A percentile compares a stretch with the other conserved stretches of the same genome.
Evolutionary conservation across 2,113 vertebrate genomes (phyloP).

Genomic region (Columbina picui): DNA sequence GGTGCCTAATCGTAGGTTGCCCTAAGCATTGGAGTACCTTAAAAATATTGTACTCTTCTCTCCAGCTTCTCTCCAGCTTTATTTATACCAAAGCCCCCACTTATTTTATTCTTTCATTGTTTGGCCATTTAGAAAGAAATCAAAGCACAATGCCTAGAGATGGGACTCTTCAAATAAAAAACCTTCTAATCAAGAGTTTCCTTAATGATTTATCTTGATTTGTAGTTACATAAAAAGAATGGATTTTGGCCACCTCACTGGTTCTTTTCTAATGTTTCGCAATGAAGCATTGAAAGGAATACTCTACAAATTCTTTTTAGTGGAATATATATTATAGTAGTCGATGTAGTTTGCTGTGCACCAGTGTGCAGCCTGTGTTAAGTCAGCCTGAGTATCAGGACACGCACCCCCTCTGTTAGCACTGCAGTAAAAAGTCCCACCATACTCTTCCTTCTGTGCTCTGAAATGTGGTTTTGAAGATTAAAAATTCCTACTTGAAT

Average conservation of each 20-base stretch:
- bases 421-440: background rate
- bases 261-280: background rate
- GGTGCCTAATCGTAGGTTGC: background rate
- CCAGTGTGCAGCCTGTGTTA: background rate
- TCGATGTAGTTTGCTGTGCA: background rate
- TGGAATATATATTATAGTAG: background rate
- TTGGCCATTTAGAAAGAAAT: background rate
- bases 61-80: background rate
- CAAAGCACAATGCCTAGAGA: background rate
- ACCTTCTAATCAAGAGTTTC: background rate
- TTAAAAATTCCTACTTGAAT: background rate
- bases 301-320: background rate
- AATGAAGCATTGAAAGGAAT: background rate
- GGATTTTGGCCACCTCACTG: fast-evolving
- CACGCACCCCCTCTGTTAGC: background rate
- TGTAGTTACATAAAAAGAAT: background rate
- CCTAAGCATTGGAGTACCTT: background rate
- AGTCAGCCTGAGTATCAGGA: background rate
- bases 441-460: background rate
- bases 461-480: background rate
- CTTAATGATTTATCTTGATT: background rate
- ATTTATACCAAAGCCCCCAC: background rate
- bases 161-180: background rate
- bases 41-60: background rate
- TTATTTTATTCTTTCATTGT: background rate